These are phyloP conservation scores for Balearica regulorum DNA, from an alignment of 2,797 vertebrate genomes.

Conservation along the genomic window DNA sequence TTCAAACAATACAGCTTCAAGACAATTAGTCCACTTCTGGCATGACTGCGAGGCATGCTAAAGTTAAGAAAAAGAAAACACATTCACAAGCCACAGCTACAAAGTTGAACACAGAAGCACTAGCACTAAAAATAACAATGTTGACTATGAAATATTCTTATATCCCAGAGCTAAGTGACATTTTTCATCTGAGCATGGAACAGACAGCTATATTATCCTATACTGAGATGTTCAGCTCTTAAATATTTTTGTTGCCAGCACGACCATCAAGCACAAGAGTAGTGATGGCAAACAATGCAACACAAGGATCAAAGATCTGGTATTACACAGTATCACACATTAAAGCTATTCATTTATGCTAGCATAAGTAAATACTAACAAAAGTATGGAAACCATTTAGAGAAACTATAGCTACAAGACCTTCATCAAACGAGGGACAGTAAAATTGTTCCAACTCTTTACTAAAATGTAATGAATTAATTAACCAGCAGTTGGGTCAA, in stretches of 20 bases:
- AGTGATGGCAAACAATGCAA: background rate
- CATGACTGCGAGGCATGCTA: background rate
- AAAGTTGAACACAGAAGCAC: background rate
- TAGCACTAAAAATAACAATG: background rate
- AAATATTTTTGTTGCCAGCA: background rate
- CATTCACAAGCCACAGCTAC: background rate
- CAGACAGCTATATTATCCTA: background rate
- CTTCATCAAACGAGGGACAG: background rate
- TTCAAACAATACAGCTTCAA: background rate
- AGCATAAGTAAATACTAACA: background rate
- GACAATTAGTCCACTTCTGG: background rate
- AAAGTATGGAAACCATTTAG: background rate
- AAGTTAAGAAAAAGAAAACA: background rate
- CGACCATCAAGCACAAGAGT: background rate
- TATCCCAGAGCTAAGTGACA: background rate
- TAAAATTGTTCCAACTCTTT: background rate
- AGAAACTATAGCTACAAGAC: background rate
- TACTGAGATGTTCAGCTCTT: background rate
- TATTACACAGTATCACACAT: background rate
- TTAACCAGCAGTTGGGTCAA: background rate
- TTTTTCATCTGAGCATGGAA: background rate
- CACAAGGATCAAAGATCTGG: background rate
- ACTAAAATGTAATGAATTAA: background rate
- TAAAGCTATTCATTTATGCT: background rate
- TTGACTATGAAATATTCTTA: background rate